phyloP scores from a whole-genome alignment of 2,113 vertebrate species.

The Pyxicephalus adspersus region DNA sequence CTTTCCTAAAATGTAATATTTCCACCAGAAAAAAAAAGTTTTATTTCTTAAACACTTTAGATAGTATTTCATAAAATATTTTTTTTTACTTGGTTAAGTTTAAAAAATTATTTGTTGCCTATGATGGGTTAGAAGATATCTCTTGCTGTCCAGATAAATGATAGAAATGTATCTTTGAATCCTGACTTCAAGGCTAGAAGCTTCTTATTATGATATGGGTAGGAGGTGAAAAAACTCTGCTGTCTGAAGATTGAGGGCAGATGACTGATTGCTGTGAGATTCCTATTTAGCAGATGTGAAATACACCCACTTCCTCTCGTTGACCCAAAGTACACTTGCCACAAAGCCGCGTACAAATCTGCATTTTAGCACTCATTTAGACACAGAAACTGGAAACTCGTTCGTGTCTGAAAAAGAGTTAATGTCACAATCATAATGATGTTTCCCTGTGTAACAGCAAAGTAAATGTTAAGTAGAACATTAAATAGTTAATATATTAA shows the following conservation, averaged over 20 bases:
- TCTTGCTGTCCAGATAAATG: background rate
- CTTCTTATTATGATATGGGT: background rate
- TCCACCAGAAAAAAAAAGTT: too few relatives aligned
- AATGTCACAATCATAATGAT: background rate
- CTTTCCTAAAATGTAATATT: too few relatives aligned
- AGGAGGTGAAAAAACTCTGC: slow-evolving; percentile 5
- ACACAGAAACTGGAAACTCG: background rate
- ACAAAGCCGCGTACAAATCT: background rate
- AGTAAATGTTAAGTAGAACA: background rate
- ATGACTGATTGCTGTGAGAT: slow-evolving; percentile 37
- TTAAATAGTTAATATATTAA: slow-evolving; percentile 17
- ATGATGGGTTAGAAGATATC: background rate
- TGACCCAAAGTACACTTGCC: slow-evolving; percentile 6
- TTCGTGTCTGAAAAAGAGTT: background rate
- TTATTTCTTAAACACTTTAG: too few relatives aligned
- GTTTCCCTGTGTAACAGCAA: background rate
- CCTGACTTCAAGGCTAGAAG: background rate
- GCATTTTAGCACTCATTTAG: background rate
- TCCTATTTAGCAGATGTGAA: slow-evolving; percentile 30
- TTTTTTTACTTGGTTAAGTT: too few relatives aligned
- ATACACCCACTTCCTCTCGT: slow-evolving; percentile 8
- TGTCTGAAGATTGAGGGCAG: slow-evolving; percentile 34
- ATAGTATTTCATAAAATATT: too few relatives aligned
- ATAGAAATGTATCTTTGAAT: background rate
- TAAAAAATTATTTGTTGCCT: too few relatives aligned